A percentile compares a stretch with the other conserved stretches of the same genome.
Conservation (phyloP, 2,797 vertebrate genomes). For the Fundulus diaphanus region DNA sequence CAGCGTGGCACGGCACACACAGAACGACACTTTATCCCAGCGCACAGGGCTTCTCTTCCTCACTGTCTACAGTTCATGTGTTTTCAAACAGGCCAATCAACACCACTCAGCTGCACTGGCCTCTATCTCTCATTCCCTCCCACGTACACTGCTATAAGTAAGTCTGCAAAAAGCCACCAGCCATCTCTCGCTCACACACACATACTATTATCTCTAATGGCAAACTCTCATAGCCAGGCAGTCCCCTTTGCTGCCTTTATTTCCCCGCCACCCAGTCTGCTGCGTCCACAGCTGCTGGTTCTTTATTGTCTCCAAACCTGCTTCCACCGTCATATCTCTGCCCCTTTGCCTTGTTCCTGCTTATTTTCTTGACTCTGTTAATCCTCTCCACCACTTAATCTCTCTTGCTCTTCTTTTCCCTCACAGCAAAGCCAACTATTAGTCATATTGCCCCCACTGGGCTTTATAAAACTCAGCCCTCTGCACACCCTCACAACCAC, state of each 20-base stretch:
- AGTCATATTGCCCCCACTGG: constrained; percentile 67
- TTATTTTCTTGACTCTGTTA: constrained; percentile 60
- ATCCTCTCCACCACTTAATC: constrained; percentile 69
- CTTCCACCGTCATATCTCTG: constrained; percentile 22
- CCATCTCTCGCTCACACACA: constrained; percentile 30
- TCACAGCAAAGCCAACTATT: constrained; percentile 65
- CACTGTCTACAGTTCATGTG: constrained; percentile 81
- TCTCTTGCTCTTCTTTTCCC: constrained; percentile 47
- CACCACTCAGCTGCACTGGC: constrained; percentile 78
- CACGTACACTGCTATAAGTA: constrained; percentile 58
- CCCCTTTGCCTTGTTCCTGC: constrained; percentile 51
- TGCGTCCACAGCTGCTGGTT: constrained; percentile 26
- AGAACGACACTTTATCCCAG: constrained; percentile 79
- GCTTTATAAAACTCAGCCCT: constrained; percentile 64
- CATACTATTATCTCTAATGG: constrained; percentile 59
- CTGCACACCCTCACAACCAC: constrained; percentile 41
- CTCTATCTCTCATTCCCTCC: constrained; percentile 64
- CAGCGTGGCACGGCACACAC: constrained; percentile 76
- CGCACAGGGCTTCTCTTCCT: constrained; percentile 60
- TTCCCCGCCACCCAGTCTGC: constrained; percentile 36
- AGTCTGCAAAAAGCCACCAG: constrained; percentile 72
- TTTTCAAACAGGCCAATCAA: constrained; percentile 88
- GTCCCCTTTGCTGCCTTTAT: constrained; percentile 37
- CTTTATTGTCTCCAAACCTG: constrained; percentile 23
- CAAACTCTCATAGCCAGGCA: constrained; percentile 51